Evolutionary conservation across 2,797 vertebrate species (phyloP).

Genomic region (Cephalopachus bancanus): DNA sequence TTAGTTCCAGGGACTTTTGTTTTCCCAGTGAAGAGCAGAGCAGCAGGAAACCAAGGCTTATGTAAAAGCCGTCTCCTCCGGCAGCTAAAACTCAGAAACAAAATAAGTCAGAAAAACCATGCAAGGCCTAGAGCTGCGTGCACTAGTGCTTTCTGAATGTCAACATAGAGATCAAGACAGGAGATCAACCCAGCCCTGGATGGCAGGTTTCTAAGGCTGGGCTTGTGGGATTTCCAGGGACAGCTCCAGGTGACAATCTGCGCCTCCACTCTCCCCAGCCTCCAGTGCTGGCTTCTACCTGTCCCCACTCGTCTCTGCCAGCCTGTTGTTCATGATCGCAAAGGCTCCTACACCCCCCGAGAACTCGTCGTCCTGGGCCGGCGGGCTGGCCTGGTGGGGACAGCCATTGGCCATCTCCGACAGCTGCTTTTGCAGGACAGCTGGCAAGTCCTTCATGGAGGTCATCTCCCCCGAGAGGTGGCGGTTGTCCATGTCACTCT

Average conservation of each 20-base stretch:
- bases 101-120: background rate
- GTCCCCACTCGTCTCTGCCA: slow-evolving; percentile 96
- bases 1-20: background rate
- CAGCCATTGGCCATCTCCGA: slow-evolving; percentile 95
- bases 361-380: slow-evolving; percentile 93
- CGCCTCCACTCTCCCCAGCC: background rate
- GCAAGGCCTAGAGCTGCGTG: background rate
- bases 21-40: slow-evolving; percentile 36
- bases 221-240: background rate
- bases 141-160: slow-evolving; percentile 54
- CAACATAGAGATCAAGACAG: background rate
- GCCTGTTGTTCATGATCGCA: slow-evolving; percentile 98
- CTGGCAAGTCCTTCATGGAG: slow-evolving; percentile 97
- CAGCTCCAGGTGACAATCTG: background rate
- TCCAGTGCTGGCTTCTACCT: slow-evolving; percentile 88
- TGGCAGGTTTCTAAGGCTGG: background rate
- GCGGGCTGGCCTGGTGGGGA: slow-evolving; percentile 89
- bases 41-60: background rate
- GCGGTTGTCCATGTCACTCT: slow-evolving; percentile 94
- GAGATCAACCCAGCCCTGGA: background rate
- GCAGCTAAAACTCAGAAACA: background rate
- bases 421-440: slow-evolving; percentile 97
- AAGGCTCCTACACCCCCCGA: slow-evolving; percentile 96
- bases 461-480: slow-evolving; percentile 97
- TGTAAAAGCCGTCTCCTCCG: accelerated